Conservation (phyloP, 2,888 invertebrate genomes). For the Lasioglossum villosulum region DNA sequence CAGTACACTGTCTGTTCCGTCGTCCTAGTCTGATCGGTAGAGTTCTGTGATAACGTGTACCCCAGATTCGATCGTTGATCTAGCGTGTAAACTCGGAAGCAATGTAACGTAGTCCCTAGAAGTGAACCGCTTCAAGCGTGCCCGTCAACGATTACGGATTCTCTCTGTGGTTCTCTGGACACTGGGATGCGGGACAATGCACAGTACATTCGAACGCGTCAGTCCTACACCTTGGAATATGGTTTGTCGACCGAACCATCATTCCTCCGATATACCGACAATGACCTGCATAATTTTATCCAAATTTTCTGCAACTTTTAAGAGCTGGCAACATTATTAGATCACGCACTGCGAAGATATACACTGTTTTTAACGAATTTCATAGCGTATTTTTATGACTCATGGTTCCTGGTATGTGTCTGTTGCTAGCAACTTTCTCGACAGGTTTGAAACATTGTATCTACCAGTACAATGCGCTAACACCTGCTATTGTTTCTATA, state of each 20-base stretch:
- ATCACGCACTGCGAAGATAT: not conserved
- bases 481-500: not conserved
- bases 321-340: not conserved
- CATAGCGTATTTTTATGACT: not conserved
- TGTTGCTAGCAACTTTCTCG: not conserved
- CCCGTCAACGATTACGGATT: not conserved
- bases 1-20: not conserved
- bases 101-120: not conserved
- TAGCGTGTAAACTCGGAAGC: not conserved
- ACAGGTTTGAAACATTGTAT: not conserved
- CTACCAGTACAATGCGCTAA: not conserved
- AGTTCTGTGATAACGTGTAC: conserved; percentile 11
- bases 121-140: not conserved
- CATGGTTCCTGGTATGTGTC: not conserved
- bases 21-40: conserved; percentile 13
- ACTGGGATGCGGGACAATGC: not conserved
- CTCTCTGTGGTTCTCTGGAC: not conserved
- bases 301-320: not conserved
- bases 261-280: not conserved
- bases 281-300: not conserved
- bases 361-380: not conserved
- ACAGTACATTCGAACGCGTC: not conserved
- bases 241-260: not conserved
- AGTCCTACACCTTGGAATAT: not conserved
- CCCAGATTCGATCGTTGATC: not conserved